A percentile compares a stretch with the other conserved stretches of the same genome.
phyloP scores from a whole-genome alignment of 2,888 invertebrate species.

The Polyploca ridens region DNA sequence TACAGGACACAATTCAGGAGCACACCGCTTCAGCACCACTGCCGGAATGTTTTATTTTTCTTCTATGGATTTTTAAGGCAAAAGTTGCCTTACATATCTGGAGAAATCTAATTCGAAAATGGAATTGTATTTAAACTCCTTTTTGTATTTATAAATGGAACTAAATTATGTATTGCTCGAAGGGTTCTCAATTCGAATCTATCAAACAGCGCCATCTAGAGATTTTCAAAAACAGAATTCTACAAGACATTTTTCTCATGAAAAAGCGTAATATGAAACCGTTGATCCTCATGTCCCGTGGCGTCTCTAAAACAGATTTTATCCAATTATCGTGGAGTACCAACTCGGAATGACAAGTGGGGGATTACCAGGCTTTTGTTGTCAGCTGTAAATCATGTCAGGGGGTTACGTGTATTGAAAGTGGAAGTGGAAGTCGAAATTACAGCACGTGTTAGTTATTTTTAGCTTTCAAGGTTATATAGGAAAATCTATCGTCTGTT shows the following conservation, averaged over 20 bases:
- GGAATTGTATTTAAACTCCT: too few relatives aligned
- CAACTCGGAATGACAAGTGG: slow-evolving; percentile 24
- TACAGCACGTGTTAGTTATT: slow-evolving; percentile 2
- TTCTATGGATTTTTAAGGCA: too few relatives aligned
- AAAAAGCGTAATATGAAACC: slow-evolving; percentile 14
- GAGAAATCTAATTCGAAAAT: too few relatives aligned
- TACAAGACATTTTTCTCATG: slow-evolving; percentile 12
- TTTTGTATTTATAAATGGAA: too few relatives aligned
- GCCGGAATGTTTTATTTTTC: not conserved
- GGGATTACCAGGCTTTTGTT: slow-evolving; percentile 13
- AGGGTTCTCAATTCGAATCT: too few relatives aligned
- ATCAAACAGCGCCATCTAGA: too few relatives aligned
- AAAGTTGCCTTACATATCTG: too few relatives aligned
- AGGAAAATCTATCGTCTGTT: not conserved
- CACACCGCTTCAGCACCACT: too few relatives aligned
- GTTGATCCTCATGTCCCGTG: slow-evolving; percentile 19
- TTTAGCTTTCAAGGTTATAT: not conserved
- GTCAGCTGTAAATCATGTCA: slow-evolving; percentile 13
- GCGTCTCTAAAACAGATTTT: slow-evolving; percentile 29
- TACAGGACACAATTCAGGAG: too few relatives aligned
- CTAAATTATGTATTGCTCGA: too few relatives aligned
- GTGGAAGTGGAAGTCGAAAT: slow-evolving; percentile 12
- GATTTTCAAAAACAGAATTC: not conserved
- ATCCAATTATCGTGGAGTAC: slow-evolving; percentile 34
- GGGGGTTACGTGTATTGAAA: slow-evolving; percentile 12